Evolutionary conservation across 92 coral and sea anemone species (phyloP).

Genomic region (Parazoanthus swiftii): DNA sequence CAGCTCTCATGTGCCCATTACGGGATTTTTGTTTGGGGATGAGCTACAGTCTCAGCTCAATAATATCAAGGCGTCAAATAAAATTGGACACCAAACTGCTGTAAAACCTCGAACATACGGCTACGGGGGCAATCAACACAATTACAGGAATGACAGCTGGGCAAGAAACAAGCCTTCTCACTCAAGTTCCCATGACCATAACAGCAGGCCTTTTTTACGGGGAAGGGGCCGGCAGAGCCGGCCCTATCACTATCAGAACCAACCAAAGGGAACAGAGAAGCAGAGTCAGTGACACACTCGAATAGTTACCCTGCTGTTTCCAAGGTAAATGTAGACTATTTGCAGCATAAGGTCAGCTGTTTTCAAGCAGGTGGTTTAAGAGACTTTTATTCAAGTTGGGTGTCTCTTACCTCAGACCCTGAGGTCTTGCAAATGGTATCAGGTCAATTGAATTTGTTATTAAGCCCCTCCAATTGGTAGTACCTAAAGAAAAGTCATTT

Average conservation of each 20-base stretch:
- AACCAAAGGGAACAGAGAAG: not conserved
- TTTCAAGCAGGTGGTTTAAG: slow-evolving; percentile 22
- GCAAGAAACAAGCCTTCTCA: not conserved
- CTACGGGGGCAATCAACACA: not conserved
- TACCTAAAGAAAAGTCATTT: not conserved
- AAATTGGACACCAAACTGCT: slow-evolving; percentile 9
- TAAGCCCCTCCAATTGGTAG: slow-evolving; percentile 3
- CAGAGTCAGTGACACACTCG: not conserved
- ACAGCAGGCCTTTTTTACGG: slow-evolving; percentile 29
- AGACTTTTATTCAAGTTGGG: slow-evolving; percentile 12
- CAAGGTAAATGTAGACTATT: not conserved
- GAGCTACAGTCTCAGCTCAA: slow-evolving; percentile 47
- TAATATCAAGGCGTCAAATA: slow-evolving; percentile 44
- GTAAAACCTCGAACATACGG: not conserved
- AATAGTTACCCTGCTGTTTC: not conserved
- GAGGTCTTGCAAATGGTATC: slow-evolving; percentile 12
- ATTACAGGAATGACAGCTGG: not conserved
- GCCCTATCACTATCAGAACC: not conserved
- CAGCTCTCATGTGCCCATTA: slow-evolving; percentile 46
- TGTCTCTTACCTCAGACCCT: slow-evolving; percentile 34
- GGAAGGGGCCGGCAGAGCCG: slow-evolving; percentile 45
- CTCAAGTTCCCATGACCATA: not conserved
- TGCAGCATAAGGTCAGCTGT: not conserved
- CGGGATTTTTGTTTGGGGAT: slow-evolving; percentile 52
- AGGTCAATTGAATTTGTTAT: not conserved